Conservation (phyloP, 2,113 vertebrate species). For the Ascaphus truei region DNA sequence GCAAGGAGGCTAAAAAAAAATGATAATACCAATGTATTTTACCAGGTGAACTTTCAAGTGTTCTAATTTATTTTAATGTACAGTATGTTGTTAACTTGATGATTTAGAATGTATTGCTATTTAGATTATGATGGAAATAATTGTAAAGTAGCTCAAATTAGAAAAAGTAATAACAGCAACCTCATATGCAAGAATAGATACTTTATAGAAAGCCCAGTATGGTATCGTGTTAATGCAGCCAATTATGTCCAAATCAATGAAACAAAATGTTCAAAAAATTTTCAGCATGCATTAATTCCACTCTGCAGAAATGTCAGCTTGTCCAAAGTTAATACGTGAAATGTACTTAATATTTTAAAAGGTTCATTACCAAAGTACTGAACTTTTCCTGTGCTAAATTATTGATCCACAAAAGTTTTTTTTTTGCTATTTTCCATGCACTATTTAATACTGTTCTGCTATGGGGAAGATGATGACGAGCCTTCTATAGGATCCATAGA, state of each 20-base stretch:
- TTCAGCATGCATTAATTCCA: slow-evolving; percentile 37
- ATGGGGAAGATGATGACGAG: slow-evolving; percentile 5
- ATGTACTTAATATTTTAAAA: slow-evolving; percentile 62
- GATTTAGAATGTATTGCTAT: too few relatives aligned
- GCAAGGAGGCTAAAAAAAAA: too few relatives aligned
- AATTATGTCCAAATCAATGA: slow-evolving; percentile 46
- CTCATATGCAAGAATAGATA: too few relatives aligned
- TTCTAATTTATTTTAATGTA: too few relatives aligned
- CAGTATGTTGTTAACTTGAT: too few relatives aligned
- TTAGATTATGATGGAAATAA: too few relatives aligned
- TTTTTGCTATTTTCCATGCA: slow-evolving; percentile 42
- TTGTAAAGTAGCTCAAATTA: too few relatives aligned
- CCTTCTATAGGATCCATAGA: slow-evolving; percentile 10
- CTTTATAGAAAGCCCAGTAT: not conserved
- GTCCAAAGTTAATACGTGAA: slow-evolving; percentile 44
- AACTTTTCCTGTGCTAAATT: slow-evolving; percentile 64
- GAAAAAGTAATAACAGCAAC: too few relatives aligned
- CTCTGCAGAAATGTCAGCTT: slow-evolving; percentile 52
- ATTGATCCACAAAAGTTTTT: slow-evolving; percentile 56
- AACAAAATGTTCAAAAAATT: not conserved
- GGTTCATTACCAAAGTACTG: slow-evolving; percentile 55
- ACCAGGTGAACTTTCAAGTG: too few relatives aligned
- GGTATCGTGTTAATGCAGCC: slow-evolving; percentile 22
- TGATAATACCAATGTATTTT: too few relatives aligned
- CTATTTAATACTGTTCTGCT: slow-evolving; percentile 19